These are phyloP conservation scores for Oreocharis arfaki DNA, from an alignment of 2,113 vertebrate genomes.

Conservation along the genomic window DNA sequence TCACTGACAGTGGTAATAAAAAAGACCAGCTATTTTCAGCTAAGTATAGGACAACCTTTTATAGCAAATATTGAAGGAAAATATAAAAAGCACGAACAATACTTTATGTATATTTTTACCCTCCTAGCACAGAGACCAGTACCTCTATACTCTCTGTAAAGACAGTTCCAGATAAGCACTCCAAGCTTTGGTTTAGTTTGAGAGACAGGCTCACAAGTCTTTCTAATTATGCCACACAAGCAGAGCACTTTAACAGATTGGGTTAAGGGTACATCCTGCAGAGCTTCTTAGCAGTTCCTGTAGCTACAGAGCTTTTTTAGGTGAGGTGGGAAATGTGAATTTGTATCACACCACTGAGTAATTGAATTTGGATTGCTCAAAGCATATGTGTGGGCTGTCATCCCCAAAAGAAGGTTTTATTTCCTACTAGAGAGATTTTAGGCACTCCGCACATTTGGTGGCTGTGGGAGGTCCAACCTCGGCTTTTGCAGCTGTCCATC, in stretches of 20 bases:
- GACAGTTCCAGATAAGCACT: not conserved
- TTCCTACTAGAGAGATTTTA: not conserved
- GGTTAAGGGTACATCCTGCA: slow-evolving; percentile 2
- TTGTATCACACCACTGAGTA: not conserved
- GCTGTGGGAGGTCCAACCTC: no score
- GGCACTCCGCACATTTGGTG: not conserved
- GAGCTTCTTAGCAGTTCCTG: slow-evolving; percentile 17
- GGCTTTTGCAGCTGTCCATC: no score
- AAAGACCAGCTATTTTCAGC: not conserved
- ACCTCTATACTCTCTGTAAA: not conserved
- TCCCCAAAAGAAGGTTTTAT: not conserved
- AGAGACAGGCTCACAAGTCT: not conserved
- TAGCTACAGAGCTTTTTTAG: slow-evolving; percentile 12
- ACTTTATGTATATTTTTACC: not conserved
- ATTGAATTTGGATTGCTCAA: slow-evolving; percentile 6
- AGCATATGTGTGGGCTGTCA: not conserved
- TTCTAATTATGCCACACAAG: slow-evolving; percentile 20
- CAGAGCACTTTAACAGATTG: not conserved
- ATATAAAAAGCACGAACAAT: not conserved
- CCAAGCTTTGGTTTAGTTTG: slow-evolving; percentile 7
- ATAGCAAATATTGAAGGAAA: not conserved
- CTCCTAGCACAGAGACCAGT: not conserved
- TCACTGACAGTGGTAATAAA: not conserved
- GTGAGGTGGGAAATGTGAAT: slow-evolving; percentile 31
- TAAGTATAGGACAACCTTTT: not conserved